phyloP scores from a whole-genome alignment of 2,113 vertebrate genomes.

The Atlantisia rogersi region DNA sequence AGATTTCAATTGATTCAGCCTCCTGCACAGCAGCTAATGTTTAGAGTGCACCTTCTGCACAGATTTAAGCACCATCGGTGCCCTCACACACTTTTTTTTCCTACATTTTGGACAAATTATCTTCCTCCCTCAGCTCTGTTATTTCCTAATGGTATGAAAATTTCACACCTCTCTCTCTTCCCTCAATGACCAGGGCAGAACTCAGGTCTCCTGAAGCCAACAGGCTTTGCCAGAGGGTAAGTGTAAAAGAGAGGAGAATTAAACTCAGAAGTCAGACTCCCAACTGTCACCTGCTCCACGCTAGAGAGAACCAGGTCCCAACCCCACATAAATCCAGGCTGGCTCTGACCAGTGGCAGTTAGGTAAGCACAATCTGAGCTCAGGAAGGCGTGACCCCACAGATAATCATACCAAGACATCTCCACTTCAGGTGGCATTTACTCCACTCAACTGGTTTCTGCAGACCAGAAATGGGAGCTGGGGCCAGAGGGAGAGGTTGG shows the following conservation, averaged over 20 bases:
- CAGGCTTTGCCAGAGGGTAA: not conserved
- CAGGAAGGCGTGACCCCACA: not conserved
- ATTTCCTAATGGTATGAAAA: not conserved
- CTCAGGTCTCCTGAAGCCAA: not conserved
- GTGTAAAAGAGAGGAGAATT: not conserved
- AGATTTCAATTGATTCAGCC: conserved; percentile 3
- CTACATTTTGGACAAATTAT: not conserved
- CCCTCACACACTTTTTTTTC: not conserved
- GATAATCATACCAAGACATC: not conserved
- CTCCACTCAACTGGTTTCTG: not conserved
- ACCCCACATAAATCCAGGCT: not conserved
- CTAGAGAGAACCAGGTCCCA: not conserved
- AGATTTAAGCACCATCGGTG: not conserved
- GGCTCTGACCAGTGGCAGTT: not conserved
- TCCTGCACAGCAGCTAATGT: conserved; percentile 1
- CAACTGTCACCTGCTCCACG: not conserved
- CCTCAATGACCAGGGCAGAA: not conserved
- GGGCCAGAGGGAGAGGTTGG: not conserved
- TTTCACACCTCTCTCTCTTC: not conserved
- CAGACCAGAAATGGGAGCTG: not conserved
- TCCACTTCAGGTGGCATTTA: not conserved
- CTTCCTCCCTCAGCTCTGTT: not conserved
- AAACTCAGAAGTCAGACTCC: not conserved
- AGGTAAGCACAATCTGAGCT: not conserved
- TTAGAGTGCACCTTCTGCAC: not conserved